phyloP scores from a whole-genome alignment of 1,140 invertebrate genomes.

The Heliconius congener region DNA sequence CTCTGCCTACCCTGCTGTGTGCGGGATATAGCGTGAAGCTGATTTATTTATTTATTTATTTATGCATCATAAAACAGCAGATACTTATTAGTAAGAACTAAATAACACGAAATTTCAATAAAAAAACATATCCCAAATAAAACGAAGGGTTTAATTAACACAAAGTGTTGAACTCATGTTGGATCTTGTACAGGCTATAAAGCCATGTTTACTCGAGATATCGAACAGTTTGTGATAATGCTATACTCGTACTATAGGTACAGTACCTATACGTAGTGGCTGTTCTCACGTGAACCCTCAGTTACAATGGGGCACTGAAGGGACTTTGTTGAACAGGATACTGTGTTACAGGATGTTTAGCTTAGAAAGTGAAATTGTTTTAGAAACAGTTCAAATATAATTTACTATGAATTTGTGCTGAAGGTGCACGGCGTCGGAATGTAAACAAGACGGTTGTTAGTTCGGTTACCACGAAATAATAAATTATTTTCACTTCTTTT shows the following conservation, averaged over 20 bases:
- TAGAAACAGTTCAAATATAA: background rate
- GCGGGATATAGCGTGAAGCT: no score
- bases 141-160: background rate
- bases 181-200: constrained; percentile 7
- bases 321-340: constrained; percentile 8
- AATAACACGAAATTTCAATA: background rate
- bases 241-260: background rate
- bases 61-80: no score
- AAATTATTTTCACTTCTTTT: background rate
- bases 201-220: constrained; percentile 10
- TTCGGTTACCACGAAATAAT: background rate
- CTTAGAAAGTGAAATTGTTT: background rate
- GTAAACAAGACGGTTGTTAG: background rate
- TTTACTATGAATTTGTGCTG: background rate
- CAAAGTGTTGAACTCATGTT: background rate
- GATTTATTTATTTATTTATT: no score
- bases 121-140: background rate
- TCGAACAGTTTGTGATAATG: constrained; percentile 7
- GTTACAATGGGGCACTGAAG: constrained; percentile 9
- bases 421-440: background rate
- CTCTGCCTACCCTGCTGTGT: no score
- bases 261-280: background rate
- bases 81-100: no score
- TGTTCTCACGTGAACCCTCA: constrained; percentile 10
- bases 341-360: constrained; percentile 3